Conservation (phyloP, 2,113 vertebrate genomes). For the Rhinopomastus cyanomelas region DNA sequence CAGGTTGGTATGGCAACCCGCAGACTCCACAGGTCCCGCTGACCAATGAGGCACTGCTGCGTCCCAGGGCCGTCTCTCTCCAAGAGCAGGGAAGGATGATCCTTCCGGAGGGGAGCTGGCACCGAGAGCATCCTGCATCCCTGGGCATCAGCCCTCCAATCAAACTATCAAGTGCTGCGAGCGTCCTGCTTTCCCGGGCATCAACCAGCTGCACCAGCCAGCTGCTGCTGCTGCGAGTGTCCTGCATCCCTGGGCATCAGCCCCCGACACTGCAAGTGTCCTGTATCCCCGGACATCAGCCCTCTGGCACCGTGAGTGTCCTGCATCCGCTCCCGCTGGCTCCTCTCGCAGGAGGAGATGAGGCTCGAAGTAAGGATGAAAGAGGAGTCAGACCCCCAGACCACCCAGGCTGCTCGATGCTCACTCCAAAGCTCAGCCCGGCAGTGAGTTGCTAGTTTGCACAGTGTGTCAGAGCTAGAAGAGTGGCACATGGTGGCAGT, state of each 20-base stretch:
- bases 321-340: background rate
- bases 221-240: background rate
- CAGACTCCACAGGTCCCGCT: conserved; percentile 79
- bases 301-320: background rate
- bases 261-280: fast-evolving
- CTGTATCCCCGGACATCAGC: background rate
- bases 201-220: no score
- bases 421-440: background rate
- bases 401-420: background rate
- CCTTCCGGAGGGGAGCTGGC: conserved; percentile 10
- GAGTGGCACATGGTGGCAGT: background rate
- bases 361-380: background rate
- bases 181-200: background rate
- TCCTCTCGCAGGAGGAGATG: background rate
- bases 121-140: background rate
- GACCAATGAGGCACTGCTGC: conserved; percentile 69
- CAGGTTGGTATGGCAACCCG: conserved; percentile 81
- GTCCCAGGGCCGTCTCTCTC: conserved; percentile 50
- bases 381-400: background rate
- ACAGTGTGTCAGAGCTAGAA: background rate
- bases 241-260: background rate
- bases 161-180: background rate
- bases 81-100: conserved; percentile 14
- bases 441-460: background rate
- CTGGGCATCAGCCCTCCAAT: background rate